A percentile compares a stretch with the other conserved stretches of the same genome.
These are phyloP conservation scores for Odontamblyopus rebecca DNA, from an alignment of 2,797 vertebrate species.

Conservation along the genomic window DNA sequence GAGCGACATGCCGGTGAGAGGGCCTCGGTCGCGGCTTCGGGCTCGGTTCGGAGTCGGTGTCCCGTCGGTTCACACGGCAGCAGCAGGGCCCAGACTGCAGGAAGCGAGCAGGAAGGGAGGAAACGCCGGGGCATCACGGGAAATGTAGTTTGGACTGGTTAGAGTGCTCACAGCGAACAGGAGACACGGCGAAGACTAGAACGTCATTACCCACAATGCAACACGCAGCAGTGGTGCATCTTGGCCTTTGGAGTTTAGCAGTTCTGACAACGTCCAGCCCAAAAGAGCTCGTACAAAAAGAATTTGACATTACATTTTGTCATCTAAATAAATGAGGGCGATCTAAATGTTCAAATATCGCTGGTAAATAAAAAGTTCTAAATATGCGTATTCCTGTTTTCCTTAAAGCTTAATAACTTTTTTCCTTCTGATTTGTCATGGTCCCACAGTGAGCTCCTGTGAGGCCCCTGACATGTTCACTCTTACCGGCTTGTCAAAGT, in stretches of 20 bases:
- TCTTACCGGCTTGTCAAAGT: too few species aligned
- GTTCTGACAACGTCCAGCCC: too few species aligned
- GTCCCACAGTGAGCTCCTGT: too few species aligned
- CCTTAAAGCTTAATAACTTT: too few species aligned
- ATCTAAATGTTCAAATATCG: too few species aligned
- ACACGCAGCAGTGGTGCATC: not conserved
- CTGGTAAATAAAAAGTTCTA: too few species aligned
- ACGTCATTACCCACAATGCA: constrained; percentile 1
- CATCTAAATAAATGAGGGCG: too few species aligned
- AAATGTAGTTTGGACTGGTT: not conserved
- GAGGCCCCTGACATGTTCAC: too few species aligned
- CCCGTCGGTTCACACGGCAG: constrained; percentile 1
- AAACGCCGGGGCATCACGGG: constrained; percentile 2
- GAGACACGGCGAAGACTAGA: not conserved
- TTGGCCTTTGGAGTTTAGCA: not conserved
- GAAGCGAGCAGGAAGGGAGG: constrained; percentile 16
- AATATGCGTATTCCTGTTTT: too few species aligned
- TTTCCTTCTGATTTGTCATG: too few species aligned
- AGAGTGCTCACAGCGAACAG: not conserved
- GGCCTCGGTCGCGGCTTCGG: not conserved
- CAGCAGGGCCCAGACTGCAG: constrained; percentile 16
- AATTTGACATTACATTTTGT: too few species aligned
- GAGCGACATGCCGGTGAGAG: not conserved
- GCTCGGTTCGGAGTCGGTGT: constrained; percentile 6
- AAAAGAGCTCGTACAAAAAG: too few species aligned